phyloP scores from a whole-genome alignment of 2,797 vertebrate genomes.

The Dendrocincla fuliginosa region DNA sequence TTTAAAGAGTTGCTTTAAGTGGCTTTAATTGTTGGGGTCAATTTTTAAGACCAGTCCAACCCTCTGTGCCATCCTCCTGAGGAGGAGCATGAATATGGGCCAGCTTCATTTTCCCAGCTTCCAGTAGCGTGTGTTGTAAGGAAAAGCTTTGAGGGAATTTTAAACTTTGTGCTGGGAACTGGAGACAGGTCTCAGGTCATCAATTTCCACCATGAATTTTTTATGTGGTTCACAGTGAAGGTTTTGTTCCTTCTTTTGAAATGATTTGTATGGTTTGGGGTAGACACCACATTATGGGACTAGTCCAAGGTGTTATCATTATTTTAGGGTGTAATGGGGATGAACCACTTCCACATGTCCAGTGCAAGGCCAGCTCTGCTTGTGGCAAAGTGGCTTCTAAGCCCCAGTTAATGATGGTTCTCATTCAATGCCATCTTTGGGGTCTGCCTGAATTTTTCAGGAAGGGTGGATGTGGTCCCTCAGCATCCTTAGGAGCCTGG shows the following conservation, averaged over 20 bases:
- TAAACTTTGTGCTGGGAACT: background rate
- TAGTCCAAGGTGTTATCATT: background rate
- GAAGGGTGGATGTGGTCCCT: background rate
- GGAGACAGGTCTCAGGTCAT: background rate
- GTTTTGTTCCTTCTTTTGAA: background rate
- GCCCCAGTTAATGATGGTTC: background rate
- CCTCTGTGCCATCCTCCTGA: background rate
- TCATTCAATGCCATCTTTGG: background rate
- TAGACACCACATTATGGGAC: background rate
- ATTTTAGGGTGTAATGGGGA: background rate
- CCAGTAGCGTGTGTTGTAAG: rapidly evolving
- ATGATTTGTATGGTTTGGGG: background rate
- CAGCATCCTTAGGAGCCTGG: background rate
- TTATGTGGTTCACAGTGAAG: background rate
- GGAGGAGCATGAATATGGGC: background rate
- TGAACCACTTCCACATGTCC: background rate
- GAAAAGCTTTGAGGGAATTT: background rate
- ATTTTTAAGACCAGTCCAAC: background rate
- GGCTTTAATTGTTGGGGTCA: background rate
- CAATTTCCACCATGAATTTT: background rate
- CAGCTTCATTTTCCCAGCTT: background rate
- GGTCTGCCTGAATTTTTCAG: background rate
- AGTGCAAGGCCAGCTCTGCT: background rate
- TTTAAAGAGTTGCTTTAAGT: background rate
- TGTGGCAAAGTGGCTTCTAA: background rate